A percentile compares a stretch with the other conserved stretches of the same genome.
Evolutionary conservation across 2,797 vertebrate genomes (phyloP).

Genomic region (Sparidentex hasta): DNA sequence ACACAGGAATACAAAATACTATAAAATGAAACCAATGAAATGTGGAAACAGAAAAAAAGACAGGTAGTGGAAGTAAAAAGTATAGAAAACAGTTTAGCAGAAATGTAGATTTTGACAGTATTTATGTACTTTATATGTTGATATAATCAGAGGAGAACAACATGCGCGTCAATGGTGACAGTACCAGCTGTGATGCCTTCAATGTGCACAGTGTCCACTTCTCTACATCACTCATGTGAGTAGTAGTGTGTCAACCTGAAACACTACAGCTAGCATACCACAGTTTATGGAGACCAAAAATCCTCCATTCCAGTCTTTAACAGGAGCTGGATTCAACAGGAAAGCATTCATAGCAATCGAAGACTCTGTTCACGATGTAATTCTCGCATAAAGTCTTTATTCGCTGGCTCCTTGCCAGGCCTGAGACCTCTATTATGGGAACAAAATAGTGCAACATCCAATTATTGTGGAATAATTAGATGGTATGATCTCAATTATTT

Average conservation of each 20-base stretch:
- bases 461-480: constrained; percentile 18
- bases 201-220: neutral
- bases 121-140: neutral
- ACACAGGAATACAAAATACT: too few species aligned
- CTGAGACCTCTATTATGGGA: constrained; percentile 7
- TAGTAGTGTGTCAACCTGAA: neutral
- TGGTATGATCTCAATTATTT: constrained; percentile 7
- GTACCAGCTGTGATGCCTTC: neutral
- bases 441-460: constrained; percentile 13
- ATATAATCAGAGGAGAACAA: neutral
- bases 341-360: constrained; percentile 2
- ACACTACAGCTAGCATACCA: neutral
- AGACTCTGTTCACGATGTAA: neutral
- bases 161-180: neutral
- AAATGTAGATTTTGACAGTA: too few species aligned
- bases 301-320: neutral
- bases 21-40: too few species aligned
- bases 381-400: constrained; percentile 1
- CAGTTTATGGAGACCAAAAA: neutral
- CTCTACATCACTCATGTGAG: neutral
- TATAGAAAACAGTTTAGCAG: too few species aligned
- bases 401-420: constrained; percentile 7
- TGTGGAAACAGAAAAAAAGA: too few species aligned
- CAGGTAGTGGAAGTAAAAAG: too few species aligned
- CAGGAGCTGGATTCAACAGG: neutral